A percentile compares a stretch with the other conserved stretches of the same genome.
Evolutionary conservation across 2,113 vertebrate species (phyloP).

Genomic region (Crotalus viridis): DNA sequence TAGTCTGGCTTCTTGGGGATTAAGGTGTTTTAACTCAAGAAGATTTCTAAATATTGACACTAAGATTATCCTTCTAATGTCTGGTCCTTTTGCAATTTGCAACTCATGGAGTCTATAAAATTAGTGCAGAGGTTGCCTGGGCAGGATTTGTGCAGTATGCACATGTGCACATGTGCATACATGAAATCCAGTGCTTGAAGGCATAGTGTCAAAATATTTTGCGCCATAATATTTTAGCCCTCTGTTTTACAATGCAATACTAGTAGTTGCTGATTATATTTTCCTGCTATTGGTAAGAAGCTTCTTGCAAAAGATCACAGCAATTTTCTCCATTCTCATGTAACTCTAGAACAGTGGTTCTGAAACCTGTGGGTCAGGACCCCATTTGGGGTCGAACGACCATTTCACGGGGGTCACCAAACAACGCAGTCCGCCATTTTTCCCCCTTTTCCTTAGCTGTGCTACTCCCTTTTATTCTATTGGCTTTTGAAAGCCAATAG

Average conservation of each 20-base stretch:
- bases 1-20: slow-evolving; percentile 13
- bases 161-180: neutral
- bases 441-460: too few species aligned
- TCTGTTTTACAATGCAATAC: neutral
- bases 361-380: too few species aligned
- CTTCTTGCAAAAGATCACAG: neutral
- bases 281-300: neutral
- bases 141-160: neutral
- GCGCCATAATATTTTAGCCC: neutral
- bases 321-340: neutral
- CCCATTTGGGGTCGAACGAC: too few species aligned
- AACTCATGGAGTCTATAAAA: neutral
- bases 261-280: neutral
- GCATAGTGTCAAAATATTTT: neutral
- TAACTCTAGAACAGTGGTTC: neutral
- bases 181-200: neutral
- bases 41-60: slow-evolving; percentile 22
- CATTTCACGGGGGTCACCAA: too few species aligned
- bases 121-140: neutral
- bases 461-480: too few species aligned
- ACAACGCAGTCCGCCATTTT: too few species aligned
- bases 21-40: slow-evolving; percentile 23
- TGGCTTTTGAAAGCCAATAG: too few species aligned
- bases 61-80: slow-evolving; percentile 11
- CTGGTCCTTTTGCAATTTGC: slow-evolving; percentile 2